Base-by-base conservation (phyloP, 2,797 vertebrate species). In the Oryzias sinensis region DNA sequence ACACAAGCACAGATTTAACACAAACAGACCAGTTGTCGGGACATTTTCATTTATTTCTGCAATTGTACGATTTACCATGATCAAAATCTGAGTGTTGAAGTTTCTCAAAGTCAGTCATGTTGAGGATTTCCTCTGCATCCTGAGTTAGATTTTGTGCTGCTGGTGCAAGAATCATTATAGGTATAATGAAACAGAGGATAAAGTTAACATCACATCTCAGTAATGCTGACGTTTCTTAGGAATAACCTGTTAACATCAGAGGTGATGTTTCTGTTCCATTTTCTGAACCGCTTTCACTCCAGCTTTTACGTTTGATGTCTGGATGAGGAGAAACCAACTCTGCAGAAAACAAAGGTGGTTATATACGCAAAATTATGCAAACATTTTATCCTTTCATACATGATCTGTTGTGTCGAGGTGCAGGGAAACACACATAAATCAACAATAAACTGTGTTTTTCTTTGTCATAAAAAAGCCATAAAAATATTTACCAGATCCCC, bases 91-190 rank as follows among this genome's bases (percentile, higher is more conserved):
- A 29, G 6, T 29, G 24, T 18, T 0, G 16, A 53, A 4, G 22
- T 25, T 65, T 60, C 41, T 69, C 45, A 13, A 40, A 56, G 14
- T 52, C 27, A 4, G 13, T 57, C 1, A 50, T 5, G 40, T 56
- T 56, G 0, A 43, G 45, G 14, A 5, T 45, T n/a, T 50, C 20
- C 45, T 9, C 14, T 43, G 2, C 13, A 6, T 63, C 53, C 29
- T 7, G 52, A 41, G 24, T 33, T 62, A 62, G 42, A 55, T 40
- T 33, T 52, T 14, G 16, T 47, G 67, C 60, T 43, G 59, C 37
- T 52, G 45, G 52, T 18, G 48, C 71, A 80, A 59, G 53, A 49
- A 44, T 46, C 9, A 53, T 49, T 60, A 14, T 20, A 17, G 51
- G 9, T 20, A 22, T 22, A 25, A 51, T 18, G 6, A 58, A 58